These are phyloP conservation scores for Podarcis lilfordi DNA, from an alignment of 2,797 vertebrate genomes.

Conservation along the genomic window DNA sequence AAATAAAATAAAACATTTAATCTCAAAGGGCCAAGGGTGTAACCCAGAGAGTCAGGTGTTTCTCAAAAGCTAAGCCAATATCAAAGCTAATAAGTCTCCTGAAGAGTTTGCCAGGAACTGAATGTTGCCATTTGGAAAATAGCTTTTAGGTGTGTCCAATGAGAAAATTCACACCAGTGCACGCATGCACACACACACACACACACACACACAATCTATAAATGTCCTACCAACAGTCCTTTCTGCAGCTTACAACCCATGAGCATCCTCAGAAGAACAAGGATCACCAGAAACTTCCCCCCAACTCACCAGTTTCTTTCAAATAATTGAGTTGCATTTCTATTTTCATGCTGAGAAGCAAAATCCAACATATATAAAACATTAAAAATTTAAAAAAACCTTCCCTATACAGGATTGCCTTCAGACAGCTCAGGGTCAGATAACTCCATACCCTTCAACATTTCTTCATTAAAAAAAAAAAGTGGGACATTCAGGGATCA, in stretches of 20 bases:
- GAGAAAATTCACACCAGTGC: background rate
- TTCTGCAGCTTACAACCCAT: background rate
- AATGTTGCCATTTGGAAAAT: conserved; percentile 8
- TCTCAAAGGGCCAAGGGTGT: background rate
- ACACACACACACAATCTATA: background rate
- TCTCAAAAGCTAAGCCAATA: background rate
- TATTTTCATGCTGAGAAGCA: background rate
- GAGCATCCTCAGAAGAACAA: background rate
- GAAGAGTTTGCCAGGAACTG: background rate
- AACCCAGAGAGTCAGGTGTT: background rate
- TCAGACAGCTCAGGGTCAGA: too few relatives aligned
- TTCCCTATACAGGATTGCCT: too few relatives aligned
- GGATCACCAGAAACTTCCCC: background rate
- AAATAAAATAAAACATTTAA: background rate
- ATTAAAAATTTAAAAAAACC: too few relatives aligned
- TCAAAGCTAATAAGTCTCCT: background rate
- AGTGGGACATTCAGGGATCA: background rate
- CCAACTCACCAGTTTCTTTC: background rate
- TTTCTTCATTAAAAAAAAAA: too few relatives aligned
- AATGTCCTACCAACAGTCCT: background rate
- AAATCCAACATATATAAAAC: background rate
- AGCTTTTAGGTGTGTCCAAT: background rate
- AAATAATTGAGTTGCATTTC: background rate
- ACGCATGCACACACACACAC: background rate
- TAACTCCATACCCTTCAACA: too few relatives aligned